Evolutionary conservation across 92 coral and sea anemone species (phyloP).

Genomic region (Hydrozoanthus gracilis): DNA sequence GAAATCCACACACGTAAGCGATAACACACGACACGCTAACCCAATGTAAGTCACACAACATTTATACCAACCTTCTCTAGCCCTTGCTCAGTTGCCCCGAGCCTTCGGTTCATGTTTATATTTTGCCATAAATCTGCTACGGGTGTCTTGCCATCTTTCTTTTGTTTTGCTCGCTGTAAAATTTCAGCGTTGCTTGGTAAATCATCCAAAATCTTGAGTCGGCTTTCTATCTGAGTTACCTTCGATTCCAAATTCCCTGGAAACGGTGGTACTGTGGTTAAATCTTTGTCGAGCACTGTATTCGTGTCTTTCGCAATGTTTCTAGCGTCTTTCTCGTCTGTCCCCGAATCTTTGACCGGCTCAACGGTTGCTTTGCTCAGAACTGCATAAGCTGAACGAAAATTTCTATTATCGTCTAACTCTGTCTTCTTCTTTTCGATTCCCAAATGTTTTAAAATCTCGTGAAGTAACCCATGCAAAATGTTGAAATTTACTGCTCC

Average conservation of each 20-base stretch:
- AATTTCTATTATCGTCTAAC: slow-evolving; percentile 76
- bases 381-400: slow-evolving; percentile 77
- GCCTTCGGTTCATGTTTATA: slow-evolving; percentile 91
- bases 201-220: slow-evolving; percentile 82
- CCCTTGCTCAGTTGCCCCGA: slow-evolving; percentile 95
- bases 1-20: background rate
- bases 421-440: slow-evolving; percentile 86
- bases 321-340: slow-evolving; percentile 40
- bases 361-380: slow-evolving; percentile 47
- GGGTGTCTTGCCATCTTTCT: slow-evolving; percentile 78
- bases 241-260: slow-evolving; percentile 81
- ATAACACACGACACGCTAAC: background rate
- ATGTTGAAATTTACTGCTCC: slow-evolving; percentile 98
- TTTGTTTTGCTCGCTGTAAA: slow-evolving; percentile 84
- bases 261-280: slow-evolving; percentile 28
- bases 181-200: slow-evolving; percentile 89
- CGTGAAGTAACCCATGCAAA: slow-evolving; percentile 90
- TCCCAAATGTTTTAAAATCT: slow-evolving; percentile 89
- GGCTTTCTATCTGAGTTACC: slow-evolving; percentile 79
- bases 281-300: background rate
- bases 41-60: background rate
- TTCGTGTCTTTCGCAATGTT: slow-evolving; percentile 27
- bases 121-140: slow-evolving; percentile 99
- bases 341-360: slow-evolving; percentile 34
- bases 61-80: slow-evolving; percentile 85